These are phyloP conservation scores for Epizoanthus illoricatus DNA, from an alignment of 92 coral and sea anemone genomes.

Conservation along the genomic window DNA sequence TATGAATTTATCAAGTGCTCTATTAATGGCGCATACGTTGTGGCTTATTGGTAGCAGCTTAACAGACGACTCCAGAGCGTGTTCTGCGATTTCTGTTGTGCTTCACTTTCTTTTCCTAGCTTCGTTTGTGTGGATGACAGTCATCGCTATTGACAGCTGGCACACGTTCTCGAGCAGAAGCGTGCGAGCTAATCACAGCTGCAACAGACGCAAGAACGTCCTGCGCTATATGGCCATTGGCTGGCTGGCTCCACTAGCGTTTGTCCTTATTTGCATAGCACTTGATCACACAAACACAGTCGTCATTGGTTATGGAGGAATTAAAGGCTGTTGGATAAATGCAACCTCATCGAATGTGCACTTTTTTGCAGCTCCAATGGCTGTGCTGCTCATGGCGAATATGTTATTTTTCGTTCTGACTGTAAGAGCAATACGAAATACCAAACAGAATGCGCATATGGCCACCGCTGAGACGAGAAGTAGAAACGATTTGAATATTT, in stretches of 20 bases:
- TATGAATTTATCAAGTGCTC: conserved; percentile 48
- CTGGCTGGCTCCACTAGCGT: conserved; percentile 51
- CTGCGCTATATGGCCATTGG: conserved; percentile 52
- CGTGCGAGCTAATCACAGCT: conserved; percentile 1
- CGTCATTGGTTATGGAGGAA: conserved; percentile 40
- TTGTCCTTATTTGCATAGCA: conserved; percentile 46
- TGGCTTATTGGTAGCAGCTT: conserved; percentile 34
- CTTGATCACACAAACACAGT: conserved; percentile 49
- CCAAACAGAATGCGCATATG: conserved; percentile 22
- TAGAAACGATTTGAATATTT: conserved; percentile 27
- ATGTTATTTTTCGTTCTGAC: conserved; percentile 47
- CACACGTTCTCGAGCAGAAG: conserved; percentile 45
- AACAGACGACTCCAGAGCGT: not conserved
- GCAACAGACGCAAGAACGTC: not conserved
- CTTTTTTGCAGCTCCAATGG: conserved; percentile 53
- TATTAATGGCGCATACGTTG: conserved; percentile 38
- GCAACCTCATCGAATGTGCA: conserved; percentile 27
- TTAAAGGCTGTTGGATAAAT: conserved; percentile 50
- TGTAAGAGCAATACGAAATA: conserved; percentile 38
- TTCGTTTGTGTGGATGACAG: conserved; percentile 69
- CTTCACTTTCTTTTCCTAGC: conserved; percentile 59
- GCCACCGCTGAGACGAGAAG: not conserved
- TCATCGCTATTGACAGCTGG: conserved; percentile 74
- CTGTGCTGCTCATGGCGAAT: conserved; percentile 31
- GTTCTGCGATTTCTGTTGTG: conserved; percentile 53